These are phyloP conservation scores for Pinna nobilis DNA, from an alignment of 1,140 invertebrate species.

Conservation along the genomic window DNA sequence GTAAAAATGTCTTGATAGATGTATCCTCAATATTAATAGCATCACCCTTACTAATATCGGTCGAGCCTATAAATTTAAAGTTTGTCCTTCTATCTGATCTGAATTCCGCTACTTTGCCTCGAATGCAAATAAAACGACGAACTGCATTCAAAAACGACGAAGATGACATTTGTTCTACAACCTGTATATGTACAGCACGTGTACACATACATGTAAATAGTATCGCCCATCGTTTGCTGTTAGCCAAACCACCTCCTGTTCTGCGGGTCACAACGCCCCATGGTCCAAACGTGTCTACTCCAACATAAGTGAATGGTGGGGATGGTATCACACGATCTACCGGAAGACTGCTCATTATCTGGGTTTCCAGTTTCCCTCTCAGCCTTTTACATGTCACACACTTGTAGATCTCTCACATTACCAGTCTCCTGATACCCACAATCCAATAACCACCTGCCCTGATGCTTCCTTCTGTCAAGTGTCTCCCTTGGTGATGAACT, in stretches of 20 bases:
- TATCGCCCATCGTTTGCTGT: background rate
- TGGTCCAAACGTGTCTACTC: background rate
- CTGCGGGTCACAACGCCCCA: background rate
- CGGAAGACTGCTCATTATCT: background rate
- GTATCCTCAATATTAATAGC: background rate
- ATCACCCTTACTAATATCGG: background rate
- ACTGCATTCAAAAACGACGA: background rate
- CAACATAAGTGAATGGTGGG: background rate
- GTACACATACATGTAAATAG: background rate
- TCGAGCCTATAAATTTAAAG: background rate
- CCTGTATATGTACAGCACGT: background rate
- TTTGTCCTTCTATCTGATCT: background rate
- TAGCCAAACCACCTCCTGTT: background rate
- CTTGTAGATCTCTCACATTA: slow-evolving; percentile 1
- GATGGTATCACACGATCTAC: background rate
- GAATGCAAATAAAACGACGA: background rate
- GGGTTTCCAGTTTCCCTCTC: background rate
- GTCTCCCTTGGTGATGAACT: slow-evolving; percentile 23
- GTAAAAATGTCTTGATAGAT: background rate
- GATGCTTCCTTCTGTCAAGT: slow-evolving; percentile 32
- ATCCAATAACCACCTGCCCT: slow-evolving; percentile 40
- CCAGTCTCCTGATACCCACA: slow-evolving; percentile 18
- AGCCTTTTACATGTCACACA: slow-evolving; percentile 28
- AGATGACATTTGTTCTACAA: background rate
- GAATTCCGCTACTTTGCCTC: background rate